These are phyloP conservation scores for Orestias chungarensis DNA, from an alignment of 2,797 vertebrate species.

Conservation along the genomic window DNA sequence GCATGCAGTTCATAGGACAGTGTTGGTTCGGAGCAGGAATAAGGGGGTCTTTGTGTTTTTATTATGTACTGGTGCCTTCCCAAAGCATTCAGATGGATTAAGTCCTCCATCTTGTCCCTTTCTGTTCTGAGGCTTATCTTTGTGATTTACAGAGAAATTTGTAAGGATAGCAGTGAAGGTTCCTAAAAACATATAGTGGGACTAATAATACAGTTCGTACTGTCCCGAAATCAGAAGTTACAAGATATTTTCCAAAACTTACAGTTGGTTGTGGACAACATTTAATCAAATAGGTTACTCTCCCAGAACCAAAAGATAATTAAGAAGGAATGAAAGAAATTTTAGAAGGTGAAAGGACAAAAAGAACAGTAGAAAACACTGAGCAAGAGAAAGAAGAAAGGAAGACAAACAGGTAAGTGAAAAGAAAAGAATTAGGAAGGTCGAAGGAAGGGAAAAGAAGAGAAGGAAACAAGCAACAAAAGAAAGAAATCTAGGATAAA, in stretches of 20 bases:
- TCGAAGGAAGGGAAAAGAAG: no score
- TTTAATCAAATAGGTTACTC: background rate
- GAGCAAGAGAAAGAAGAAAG: no score
- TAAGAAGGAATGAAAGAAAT: no score
- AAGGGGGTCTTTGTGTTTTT: slow-evolving; percentile 67
- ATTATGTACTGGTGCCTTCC: slow-evolving; percentile 68
- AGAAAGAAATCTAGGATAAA: no score
- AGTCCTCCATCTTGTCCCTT: slow-evolving; percentile 36
- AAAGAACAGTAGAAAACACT: no score
- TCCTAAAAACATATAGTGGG: slow-evolving; percentile 42
- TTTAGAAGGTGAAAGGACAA: no score
- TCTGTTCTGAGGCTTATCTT: slow-evolving; percentile 24
- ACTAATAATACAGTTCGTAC: background rate
- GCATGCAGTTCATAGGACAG: slow-evolving; percentile 28
- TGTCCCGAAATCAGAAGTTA: background rate
- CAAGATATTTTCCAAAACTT: background rate
- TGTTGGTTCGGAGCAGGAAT: slow-evolving; percentile 36
- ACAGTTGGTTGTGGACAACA: background rate
- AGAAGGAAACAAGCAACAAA: no score
- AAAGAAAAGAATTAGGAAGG: no score
- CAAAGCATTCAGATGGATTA: slow-evolving; percentile 68
- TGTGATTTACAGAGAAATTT: slow-evolving; percentile 40
- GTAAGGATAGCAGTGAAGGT: slow-evolving; percentile 50
- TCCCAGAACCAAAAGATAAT: no score
- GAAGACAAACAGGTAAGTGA: no score